Evolutionary conservation across 2,888 invertebrate genomes (phyloP), one percentile per base, ranked within the genome.

Genomic region (Anarsia innoxiella): DNA sequence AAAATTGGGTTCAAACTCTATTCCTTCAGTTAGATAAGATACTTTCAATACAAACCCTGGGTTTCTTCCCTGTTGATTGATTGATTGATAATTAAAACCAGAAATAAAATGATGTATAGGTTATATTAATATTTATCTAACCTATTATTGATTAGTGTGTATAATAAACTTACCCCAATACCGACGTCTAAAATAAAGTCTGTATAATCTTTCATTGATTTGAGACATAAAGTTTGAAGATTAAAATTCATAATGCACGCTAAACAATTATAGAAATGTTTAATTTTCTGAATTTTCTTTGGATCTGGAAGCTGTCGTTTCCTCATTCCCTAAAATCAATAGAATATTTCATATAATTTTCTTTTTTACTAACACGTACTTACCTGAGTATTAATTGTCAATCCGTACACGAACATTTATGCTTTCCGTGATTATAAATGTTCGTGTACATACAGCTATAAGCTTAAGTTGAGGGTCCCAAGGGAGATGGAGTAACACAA

Each of bases 211-310:
- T 88, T 80, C 56, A 96, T 87, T 3, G 96, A 96, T 51, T 91
- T 88, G 26, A 94, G 79, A 48, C 94, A 93, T 19, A 96, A 70
- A 12, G 89, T 89, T 67, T 96, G 95, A 39, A 97, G 78, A 56
- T 96, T 94, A 53, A 91, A 91, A 0, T 94, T 93, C 97, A 97
- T 97, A 27, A 96, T 84, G 14, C 92, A 91, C 1, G 92, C 92
- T 1, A 95, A 89, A 53, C 94, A 93, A 66, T 95, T 92, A 66
- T 93, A 96, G 70, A 96, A 96, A 30, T 89, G 89, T 51, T 88
- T 89, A 67, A 93, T 88, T 63, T 89, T 87, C n/a, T 86, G 86
- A 10, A 86, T 87, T 46, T 91, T 89, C 31, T 88, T 83, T 0
- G 89, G 86, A 45, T 89, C 89, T 0, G 93, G 93, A 37, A 94